phyloP scores from a whole-genome alignment of 1,140 invertebrate genomes.

The Zelostemma sp. region DNA sequence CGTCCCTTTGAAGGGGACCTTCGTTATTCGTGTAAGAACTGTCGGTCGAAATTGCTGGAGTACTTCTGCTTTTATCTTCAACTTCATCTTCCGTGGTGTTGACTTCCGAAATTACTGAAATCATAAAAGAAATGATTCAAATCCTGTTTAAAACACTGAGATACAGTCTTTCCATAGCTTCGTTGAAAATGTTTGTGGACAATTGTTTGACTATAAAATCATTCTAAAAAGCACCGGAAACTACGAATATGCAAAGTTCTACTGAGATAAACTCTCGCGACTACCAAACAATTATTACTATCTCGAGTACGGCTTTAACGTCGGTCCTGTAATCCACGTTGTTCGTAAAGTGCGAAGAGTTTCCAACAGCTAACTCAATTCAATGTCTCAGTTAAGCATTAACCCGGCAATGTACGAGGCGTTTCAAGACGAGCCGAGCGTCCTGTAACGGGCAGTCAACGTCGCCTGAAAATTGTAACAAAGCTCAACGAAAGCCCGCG shows the following conservation, averaged over 20 bases:
- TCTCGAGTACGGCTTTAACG: too few relatives aligned
- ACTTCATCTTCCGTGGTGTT: conserved; percentile 78
- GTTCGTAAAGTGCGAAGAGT: conserved; percentile 37
- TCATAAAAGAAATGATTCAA: conserved; percentile 29
- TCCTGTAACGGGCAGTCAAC: conserved; percentile 35
- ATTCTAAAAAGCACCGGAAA: too few relatives aligned
- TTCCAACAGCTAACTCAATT: conserved; percentile 52
- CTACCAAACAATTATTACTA: too few relatives aligned
- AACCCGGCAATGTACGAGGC: conserved; percentile 30
- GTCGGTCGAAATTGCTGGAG: conserved; percentile 57
- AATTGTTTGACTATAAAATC: too few relatives aligned
- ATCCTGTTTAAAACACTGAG: too few relatives aligned
- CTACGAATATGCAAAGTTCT: too few relatives aligned
- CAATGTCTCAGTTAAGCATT: conserved; percentile 43
- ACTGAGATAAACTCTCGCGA: too few relatives aligned
- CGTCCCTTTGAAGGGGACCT: conserved; percentile 78
- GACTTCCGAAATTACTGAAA: conserved; percentile 75
- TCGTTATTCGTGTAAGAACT: conserved; percentile 70
- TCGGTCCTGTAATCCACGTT: conserved; percentile 24
- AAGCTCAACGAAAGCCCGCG: conserved; percentile 38
- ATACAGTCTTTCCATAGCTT: too few relatives aligned
- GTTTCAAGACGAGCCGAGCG: conserved; percentile 23
- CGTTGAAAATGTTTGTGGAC: too few relatives aligned
- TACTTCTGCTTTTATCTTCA: conserved; percentile 69
- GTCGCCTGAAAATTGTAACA: conserved; percentile 39